Conservation (phyloP, 2,888 invertebrate genomes). For the Megaustenia siamemsis region DNA sequence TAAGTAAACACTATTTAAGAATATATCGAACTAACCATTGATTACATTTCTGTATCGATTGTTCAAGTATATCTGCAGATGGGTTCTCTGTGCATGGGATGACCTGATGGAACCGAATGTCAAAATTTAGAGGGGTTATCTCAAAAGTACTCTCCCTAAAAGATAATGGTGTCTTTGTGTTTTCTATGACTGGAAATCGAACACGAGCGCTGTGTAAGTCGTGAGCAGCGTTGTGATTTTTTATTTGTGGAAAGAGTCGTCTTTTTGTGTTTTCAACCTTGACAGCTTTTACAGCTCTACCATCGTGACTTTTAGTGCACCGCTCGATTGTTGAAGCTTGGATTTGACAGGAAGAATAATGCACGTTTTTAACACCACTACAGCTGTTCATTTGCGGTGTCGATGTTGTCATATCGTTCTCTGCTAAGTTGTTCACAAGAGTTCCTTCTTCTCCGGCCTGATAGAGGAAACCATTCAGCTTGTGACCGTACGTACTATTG, state of each 20-base stretch:
- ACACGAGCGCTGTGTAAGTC: conserved; percentile 23
- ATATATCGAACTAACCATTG: conserved; percentile 69
- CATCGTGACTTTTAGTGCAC: not conserved
- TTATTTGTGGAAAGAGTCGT: conserved; percentile 32
- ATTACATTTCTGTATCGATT: conserved; percentile 70
- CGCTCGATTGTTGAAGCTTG: not conserved
- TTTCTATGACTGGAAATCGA: conserved; percentile 64
- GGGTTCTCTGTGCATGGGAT: conserved; percentile 66
- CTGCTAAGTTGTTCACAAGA: too few species aligned
- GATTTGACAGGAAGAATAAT: not conserved
- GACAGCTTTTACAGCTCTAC: not conserved
- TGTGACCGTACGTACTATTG: not conserved
- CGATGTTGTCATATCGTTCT: not conserved
- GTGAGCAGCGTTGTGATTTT: not conserved
- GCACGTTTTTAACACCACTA: not conserved
- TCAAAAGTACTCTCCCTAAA: conserved; percentile 68
- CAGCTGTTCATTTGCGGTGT: not conserved
- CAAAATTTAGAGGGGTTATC: conserved; percentile 73
- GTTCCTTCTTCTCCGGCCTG: not conserved
- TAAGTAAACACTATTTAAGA: conserved; percentile 41
- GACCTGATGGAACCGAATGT: conserved; percentile 70
- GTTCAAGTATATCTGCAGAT: conserved; percentile 69
- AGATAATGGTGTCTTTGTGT: conserved; percentile 50
- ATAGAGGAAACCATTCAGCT: too few species aligned
- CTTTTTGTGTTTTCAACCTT: not conserved